Percentiles rank a stretch among this genome's conserved stretches.
Conservation (phyloP, 2,113 vertebrate species). For the Phylloscopus whistleri region DNA sequence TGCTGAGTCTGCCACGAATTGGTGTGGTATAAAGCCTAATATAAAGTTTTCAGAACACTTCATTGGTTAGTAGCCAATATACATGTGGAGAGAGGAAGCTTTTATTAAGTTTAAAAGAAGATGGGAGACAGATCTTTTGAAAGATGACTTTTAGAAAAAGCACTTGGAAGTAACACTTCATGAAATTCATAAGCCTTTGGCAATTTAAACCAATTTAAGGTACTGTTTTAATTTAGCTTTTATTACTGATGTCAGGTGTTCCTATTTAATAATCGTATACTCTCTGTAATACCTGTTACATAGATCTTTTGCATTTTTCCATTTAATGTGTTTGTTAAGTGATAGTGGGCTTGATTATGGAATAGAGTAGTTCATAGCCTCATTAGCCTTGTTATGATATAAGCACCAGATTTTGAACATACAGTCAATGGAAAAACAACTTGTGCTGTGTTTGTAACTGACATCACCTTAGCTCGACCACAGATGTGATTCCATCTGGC, state of each 20-base stretch:
- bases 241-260: neutral
- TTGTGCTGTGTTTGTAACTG: neutral
- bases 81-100: neutral
- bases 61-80: neutral
- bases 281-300: neutral
- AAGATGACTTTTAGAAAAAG: neutral
- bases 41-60: neutral
- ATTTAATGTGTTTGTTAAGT: neutral
- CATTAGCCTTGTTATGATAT: neutral
- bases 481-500: conserved; percentile 27
- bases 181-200: neutral
- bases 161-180: neutral
- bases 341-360: neutral
- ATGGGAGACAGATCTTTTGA: neutral
- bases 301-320: neutral
- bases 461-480: neutral
- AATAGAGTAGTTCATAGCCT: neutral
- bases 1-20: neutral
- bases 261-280: neutral
- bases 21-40: neutral
- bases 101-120: neutral
- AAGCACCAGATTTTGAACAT: neutral
- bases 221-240: neutral
- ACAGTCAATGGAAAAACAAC: neutral
- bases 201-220: neutral